A percentile compares a stretch with the other conserved stretches of the same genome.
phyloP scores from a whole-genome alignment of 2,888 invertebrate species.

The Drosophila barbarae region DNA sequence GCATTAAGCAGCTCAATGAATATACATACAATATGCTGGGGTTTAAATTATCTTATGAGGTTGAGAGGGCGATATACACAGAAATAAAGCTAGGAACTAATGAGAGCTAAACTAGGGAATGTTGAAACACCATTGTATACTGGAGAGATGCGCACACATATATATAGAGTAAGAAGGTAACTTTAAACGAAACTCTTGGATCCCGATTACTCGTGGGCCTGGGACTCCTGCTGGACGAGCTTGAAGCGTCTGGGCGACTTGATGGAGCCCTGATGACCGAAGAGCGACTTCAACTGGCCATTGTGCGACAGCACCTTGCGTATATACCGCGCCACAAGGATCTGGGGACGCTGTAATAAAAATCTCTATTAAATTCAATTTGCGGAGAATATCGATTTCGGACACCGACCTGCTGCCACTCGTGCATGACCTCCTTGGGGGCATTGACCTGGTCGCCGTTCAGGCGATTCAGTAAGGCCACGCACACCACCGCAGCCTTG shows the following conservation, averaged over 20 bases:
- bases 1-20: conserved; percentile 34
- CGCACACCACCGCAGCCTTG: conserved; percentile 95
- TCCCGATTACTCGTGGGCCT: conserved; percentile 88
- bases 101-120: conserved; percentile 62
- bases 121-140: conserved; percentile 59
- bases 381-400: neutral
- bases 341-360: conserved; percentile 85
- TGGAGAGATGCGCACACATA: conserved; percentile 35
- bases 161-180: conserved; percentile 36
- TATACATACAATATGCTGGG: conserved; percentile 34
- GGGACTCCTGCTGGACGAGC: conserved; percentile 93
- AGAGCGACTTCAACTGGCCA: conserved; percentile 86
- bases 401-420: conserved; percentile 86
- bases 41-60: conserved; percentile 60
- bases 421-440: conserved; percentile 92
- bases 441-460: conserved; percentile 96
- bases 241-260: conserved; percentile 93
- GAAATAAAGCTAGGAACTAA: conserved; percentile 52
- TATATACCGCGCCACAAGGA: conserved; percentile 90
- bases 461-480: conserved; percentile 93
- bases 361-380: neutral
- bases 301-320: conserved; percentile 89
- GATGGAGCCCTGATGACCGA: conserved; percentile 87
- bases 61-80: conserved; percentile 38
- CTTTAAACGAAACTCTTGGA: conserved; percentile 29